phyloP scores from a whole-genome alignment of 2,797 vertebrate genomes.

The Petrocephalus schoutedeni region DNA sequence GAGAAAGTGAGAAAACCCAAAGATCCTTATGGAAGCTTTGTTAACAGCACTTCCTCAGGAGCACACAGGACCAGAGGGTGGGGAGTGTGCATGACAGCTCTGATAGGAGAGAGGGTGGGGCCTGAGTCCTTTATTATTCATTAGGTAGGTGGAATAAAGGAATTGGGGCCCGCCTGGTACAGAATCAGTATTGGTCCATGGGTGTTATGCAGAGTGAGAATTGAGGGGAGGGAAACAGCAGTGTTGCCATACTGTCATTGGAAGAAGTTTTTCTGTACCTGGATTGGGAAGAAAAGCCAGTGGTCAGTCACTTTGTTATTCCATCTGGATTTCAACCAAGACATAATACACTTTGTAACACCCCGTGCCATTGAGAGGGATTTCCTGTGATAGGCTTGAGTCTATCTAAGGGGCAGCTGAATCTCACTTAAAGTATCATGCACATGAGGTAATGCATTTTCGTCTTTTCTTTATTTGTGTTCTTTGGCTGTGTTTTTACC shows the following conservation, averaged over 20 bases:
- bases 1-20: slow-evolving; percentile 33
- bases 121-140: slow-evolving; percentile 59
- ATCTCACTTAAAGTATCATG: slow-evolving; percentile 10
- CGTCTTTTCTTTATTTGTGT: not conserved
- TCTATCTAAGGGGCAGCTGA: not conserved
- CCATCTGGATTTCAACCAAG: slow-evolving; percentile 15
- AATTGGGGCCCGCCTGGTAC: slow-evolving; percentile 57
- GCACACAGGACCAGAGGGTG: slow-evolving; percentile 8
- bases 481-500: not conserved
- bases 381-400: not conserved
- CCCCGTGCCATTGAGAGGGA: not conserved
- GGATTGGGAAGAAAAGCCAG: not conserved
- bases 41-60: slow-evolving; percentile 17
- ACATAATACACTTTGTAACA: not conserved
- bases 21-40: slow-evolving; percentile 39
- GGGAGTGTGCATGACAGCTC: slow-evolving; percentile 29
- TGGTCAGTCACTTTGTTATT: not conserved
- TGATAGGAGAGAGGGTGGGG: slow-evolving; percentile 31
- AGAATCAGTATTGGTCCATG: slow-evolving; percentile 43
- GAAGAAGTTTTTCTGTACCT: not conserved
- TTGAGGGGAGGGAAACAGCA: not conserved
- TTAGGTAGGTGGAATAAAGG: slow-evolving; percentile 58
- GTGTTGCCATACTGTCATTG: not conserved
- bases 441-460: slow-evolving; percentile 14
- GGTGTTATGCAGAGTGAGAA: slow-evolving; percentile 18